phyloP scores from a whole-genome alignment of 2,888 invertebrate species.

The Leptinotarsa rubiginosa region DNA sequence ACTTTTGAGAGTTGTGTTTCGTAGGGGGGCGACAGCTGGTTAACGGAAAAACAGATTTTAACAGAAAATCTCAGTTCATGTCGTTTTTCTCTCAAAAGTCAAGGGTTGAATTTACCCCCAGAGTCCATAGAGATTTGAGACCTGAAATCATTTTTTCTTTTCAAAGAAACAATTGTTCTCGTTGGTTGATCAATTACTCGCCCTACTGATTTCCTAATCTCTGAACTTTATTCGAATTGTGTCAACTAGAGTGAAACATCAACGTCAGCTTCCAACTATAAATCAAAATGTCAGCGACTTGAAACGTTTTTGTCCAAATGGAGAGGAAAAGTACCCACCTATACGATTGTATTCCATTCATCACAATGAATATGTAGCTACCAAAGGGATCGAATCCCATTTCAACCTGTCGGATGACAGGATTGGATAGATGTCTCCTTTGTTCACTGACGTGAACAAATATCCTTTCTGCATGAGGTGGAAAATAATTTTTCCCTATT shows the following conservation, averaged over 20 bases:
- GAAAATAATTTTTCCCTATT: not conserved
- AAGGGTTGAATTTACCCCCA: too few species aligned
- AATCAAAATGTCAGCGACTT: not conserved
- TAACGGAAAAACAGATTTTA: too few species aligned
- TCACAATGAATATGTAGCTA: constrained; percentile 12
- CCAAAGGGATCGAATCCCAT: not conserved
- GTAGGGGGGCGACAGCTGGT: too few species aligned
- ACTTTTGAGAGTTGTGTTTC: too few species aligned
- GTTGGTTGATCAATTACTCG: not conserved
- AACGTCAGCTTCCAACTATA: constrained; percentile 1
- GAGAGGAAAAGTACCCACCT: constrained; percentile 14
- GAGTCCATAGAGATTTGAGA: too few species aligned
- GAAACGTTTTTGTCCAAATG: not conserved
- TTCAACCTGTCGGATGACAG: constrained; percentile 3
- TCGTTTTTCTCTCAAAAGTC: too few species aligned
- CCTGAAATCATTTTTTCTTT: too few species aligned
- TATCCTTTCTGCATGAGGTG: not conserved
- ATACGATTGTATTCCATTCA: constrained; percentile 1
- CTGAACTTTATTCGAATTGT: not conserved
- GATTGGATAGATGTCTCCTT: not conserved
- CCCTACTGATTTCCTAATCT: not conserved
- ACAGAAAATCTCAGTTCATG: too few species aligned
- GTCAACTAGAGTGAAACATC: not conserved
- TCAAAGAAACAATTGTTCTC: too few species aligned
- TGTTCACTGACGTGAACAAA: constrained; percentile 4